These are phyloP conservation scores for Mimumesa dahlbomi DNA, from an alignment of 2,888 invertebrate species.

Conservation along the genomic window DNA sequence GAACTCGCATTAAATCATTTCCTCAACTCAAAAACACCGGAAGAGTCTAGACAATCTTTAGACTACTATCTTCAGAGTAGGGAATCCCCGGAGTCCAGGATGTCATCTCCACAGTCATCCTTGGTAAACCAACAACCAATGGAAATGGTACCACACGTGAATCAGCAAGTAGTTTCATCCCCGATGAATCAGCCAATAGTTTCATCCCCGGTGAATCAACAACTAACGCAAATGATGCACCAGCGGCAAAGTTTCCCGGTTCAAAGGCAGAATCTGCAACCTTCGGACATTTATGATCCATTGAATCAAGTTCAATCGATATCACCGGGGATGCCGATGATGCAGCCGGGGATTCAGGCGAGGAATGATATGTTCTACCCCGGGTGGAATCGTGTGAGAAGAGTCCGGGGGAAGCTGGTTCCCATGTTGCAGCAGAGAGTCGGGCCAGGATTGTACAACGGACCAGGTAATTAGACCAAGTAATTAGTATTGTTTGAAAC, in stretches of 20 bases:
- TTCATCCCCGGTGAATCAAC: conserved; percentile 11
- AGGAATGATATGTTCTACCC: conserved; percentile 48
- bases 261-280: conserved; percentile 19
- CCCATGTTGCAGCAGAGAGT: conserved; percentile 60
- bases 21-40: conserved; percentile 73
- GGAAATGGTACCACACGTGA: not conserved
- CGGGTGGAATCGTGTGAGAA: conserved; percentile 51
- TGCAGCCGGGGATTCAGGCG: conserved; percentile 25
- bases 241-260: not conserved
- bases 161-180: too few species aligned
- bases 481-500: too few species aligned
- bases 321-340: conserved; percentile 10
- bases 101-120: too few species aligned
- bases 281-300: not conserved
- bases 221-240: conserved; percentile 36
- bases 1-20: conserved; percentile 68
- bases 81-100: not conserved
- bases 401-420: conserved; percentile 52
- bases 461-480: too few species aligned
- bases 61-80: conserved; percentile 66
- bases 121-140: too few species aligned
- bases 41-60: conserved; percentile 71
- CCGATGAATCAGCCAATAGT: not conserved
- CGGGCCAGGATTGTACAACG: conserved; percentile 60
- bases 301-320: too few species aligned